Evolutionary conservation across 2,888 invertebrate species (phyloP), one percentile per base, ranked within the genome.

Genomic region (Ormyrus rosae): DNA sequence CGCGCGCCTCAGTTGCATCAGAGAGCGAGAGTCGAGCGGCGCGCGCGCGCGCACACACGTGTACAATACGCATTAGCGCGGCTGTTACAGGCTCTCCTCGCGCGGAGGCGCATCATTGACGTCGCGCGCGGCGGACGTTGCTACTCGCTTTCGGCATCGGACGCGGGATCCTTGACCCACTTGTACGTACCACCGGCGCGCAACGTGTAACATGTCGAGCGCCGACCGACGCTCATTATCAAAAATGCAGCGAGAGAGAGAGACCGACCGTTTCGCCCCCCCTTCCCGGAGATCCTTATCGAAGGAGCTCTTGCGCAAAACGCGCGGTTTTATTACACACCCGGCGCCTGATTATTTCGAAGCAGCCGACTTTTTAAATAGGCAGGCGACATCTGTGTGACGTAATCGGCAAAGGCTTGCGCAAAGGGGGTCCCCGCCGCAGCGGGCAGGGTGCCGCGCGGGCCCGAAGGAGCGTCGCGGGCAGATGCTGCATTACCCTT

Each of bases 91-190:
- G 34, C 34, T 34, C 19, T 19, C 19, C 2, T 13, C 13, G 9
- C 6, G 10, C 63, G 67, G n/a, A 13, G 46, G 60, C 64, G 73
- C 75, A 75, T 68, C 74, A 63, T 51, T 10, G 63, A 34, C 19
- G 13, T 2, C 10, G 34, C 60, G 19, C 60, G 34, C 19, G 6
- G n/a, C 13, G n/a, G n/a, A 58, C 56, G 13, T 6, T 5, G 63
- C 55, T 64, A 6, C 74, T 67, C 58, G 74, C 13, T 65, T 67
- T 67, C 50, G 67, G 58, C 45, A 50, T 11, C 11, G 13, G 5
- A 55, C 7, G n/a, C 53, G 68, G 58, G 67, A 67, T 80, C 85
- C 85, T 86, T 86, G 85, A 85, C 86, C 86, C 83, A 85, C 83
- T 83, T 60, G 60, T 13, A 13, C 1, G 19, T 19, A 19, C 4